Evolutionary conservation across 2,113 vertebrate species (phyloP).

Genomic region (Heliornis fulica): DNA sequence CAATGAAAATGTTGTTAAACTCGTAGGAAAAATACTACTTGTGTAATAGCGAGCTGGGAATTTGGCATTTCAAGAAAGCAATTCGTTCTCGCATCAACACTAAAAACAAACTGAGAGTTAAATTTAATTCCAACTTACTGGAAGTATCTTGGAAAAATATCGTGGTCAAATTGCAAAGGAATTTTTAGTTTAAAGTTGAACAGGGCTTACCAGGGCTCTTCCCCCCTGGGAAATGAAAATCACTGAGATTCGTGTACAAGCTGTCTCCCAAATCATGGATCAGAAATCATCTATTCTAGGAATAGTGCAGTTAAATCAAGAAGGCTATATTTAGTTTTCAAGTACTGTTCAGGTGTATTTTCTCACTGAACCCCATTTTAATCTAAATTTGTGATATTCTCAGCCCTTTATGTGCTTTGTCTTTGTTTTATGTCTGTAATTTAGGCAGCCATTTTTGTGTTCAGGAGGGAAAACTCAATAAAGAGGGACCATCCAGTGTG

Average conservation of each 20-base stretch:
- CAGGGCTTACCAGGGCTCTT: background rate
- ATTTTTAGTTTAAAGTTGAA: background rate
- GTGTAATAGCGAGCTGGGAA: background rate
- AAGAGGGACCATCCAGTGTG: rapidly evolving
- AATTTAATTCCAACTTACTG: background rate
- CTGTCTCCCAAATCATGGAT: background rate
- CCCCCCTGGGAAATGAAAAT: background rate
- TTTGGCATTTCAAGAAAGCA: background rate
- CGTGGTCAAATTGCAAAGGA: background rate
- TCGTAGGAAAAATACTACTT: background rate
- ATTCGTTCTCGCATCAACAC: background rate
- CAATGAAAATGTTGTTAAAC: background rate
- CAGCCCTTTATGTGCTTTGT: background rate
- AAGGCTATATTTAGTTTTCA: background rate
- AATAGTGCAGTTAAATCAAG: background rate
- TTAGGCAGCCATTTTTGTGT: slow-evolving; percentile 49
- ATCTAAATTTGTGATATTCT: rapidly evolving
- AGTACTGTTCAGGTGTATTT: background rate
- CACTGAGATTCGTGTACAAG: background rate
- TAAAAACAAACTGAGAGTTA: background rate
- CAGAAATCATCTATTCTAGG: background rate
- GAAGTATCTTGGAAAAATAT: background rate
- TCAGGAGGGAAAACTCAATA: background rate
- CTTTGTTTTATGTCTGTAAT: background rate
- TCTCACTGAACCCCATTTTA: rapidly evolving